phyloP scores from a whole-genome alignment of 2,888 invertebrate genomes.

The Emmelina monodactyla region DNA sequence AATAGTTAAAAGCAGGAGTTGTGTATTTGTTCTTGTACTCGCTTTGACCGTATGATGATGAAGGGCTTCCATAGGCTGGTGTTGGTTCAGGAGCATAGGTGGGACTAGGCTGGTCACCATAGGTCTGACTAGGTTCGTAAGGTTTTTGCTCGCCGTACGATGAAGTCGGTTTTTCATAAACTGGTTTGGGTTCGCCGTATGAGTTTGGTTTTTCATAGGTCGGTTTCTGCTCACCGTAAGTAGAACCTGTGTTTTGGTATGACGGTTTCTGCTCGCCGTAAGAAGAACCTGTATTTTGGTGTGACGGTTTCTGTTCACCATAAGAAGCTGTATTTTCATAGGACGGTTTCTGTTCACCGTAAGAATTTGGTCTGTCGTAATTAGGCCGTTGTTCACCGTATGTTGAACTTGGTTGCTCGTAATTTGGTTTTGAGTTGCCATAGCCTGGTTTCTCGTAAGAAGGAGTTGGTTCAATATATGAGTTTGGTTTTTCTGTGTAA shows the following conservation, averaged over 20 bases:
- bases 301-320: no score
- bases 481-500: no score
- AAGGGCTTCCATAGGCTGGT: slow-evolving; percentile 11
- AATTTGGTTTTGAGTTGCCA: background rate
- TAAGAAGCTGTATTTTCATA: slow-evolving; percentile 15
- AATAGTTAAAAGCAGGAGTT: no score
- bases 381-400: slow-evolving; percentile 17
- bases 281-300: no score
- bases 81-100: background rate
- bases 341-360: slow-evolving; percentile 3
- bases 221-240: slow-evolving; percentile 14
- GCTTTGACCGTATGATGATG: slow-evolving; percentile 9
- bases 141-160: slow-evolving; percentile 10
- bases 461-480: no score
- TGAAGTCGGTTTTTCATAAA: no score
- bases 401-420: background rate
- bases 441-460: background rate
- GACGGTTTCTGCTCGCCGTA: slow-evolving; percentile 10
- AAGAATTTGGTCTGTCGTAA: slow-evolving; percentile 4
- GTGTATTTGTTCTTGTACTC: no score
- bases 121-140: slow-evolving; percentile 5
- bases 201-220: slow-evolving; percentile 10
- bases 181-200: slow-evolving; percentile 4
- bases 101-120: background rate
- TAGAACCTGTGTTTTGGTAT: slow-evolving; percentile 10